phyloP scores from a whole-genome alignment of 2,888 invertebrate species.

The Lasius fuliginosus region DNA sequence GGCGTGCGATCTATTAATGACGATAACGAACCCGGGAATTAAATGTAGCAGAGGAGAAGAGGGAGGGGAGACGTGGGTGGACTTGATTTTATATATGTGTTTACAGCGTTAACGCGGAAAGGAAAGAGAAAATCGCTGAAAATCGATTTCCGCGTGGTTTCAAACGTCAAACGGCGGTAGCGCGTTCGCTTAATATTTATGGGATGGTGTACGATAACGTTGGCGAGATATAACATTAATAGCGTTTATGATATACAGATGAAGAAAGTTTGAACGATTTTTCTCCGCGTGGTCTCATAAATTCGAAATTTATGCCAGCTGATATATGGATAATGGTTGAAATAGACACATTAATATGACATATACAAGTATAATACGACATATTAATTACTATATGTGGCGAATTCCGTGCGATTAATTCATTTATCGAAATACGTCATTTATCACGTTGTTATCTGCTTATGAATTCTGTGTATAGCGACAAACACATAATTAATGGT shows the following conservation, averaged over 20 bases:
- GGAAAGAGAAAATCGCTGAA: conserved; percentile 4
- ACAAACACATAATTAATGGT: conserved; percentile 5
- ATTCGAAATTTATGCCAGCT: conserved; percentile 8
- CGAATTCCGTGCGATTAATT: conserved; percentile 12
- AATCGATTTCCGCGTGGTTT: conserved; percentile 28
- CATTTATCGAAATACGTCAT: neutral
- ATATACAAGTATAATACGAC: conserved; percentile 1
- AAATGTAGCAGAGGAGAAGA: neutral
- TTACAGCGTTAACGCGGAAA: neutral
- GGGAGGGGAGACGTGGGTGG: conserved; percentile 4
- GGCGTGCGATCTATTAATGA: conserved; percentile 44
- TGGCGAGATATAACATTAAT: conserved; percentile 34
- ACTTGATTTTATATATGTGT: neutral
- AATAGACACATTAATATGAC: neutral
- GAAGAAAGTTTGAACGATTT: conserved; percentile 13
- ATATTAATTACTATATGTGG: neutral
- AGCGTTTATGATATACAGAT: conserved; percentile 20
- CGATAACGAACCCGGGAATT: conserved; percentile 36
- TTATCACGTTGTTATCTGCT: conserved; percentile 24
- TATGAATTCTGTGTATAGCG: neutral
- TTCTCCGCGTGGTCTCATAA: neutral
- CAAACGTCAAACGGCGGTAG: neutral
- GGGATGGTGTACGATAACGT: conserved; percentile 10
- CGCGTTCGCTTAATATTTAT: conserved; percentile 32
- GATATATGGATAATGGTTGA: conserved; percentile 2